These are phyloP conservation scores for Neomonachus schauinslandi DNA, from an alignment of 2,113 vertebrate species.

Conservation along the genomic window DNA sequence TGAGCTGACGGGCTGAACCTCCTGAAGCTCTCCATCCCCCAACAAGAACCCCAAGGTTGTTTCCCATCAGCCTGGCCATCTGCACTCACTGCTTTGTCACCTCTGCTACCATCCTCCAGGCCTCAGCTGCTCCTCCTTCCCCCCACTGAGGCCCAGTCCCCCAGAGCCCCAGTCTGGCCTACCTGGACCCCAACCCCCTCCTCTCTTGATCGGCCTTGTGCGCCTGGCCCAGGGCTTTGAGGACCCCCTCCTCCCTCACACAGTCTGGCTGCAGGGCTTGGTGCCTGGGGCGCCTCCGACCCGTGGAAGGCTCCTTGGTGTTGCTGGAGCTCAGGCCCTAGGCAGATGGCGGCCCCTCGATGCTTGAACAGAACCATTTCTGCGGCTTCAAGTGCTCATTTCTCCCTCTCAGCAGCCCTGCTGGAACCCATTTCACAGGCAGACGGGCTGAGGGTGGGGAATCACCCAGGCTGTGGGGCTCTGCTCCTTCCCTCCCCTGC, in stretches of 20 bases:
- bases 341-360: not conserved
- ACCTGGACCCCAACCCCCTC: not conserved
- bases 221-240: not conserved
- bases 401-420: not conserved
- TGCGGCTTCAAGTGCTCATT: fast-evolving
- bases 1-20: not conserved
- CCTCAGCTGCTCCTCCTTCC: not conserved
- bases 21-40: not conserved
- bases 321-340: not conserved
- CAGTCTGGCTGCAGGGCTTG: fast-evolving
- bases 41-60: fast-evolving
- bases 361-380: not conserved
- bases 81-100: fast-evolving
- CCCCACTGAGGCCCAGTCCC: not conserved
- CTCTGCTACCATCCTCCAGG: not conserved
- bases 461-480: not conserved
- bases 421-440: not conserved
- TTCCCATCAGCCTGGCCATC: not conserved
- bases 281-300: not conserved
- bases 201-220: not conserved
- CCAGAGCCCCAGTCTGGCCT: fast-evolving
- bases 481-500: not conserved
- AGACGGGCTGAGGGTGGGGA: not conserved
- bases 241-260: fast-evolving
- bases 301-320: not conserved